Evolutionary conservation across 2,797 vertebrate genomes (phyloP), one percentile per base, ranked within the genome.

Genomic region (Tauraco hartlaubi): DNA sequence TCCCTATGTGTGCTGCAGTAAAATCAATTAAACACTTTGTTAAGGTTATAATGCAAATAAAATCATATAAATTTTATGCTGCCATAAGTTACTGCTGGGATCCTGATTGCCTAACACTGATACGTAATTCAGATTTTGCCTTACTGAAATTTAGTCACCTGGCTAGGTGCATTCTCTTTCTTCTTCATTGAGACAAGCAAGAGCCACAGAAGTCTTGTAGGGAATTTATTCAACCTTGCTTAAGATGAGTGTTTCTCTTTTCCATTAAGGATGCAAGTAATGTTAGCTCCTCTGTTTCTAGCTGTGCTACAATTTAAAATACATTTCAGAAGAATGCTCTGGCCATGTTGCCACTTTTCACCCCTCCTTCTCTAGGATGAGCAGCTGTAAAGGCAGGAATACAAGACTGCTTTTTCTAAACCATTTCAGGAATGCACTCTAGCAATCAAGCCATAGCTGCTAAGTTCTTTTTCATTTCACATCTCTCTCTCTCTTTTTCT

Each of bases 151-250:
- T 71, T 64, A 44, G 31, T 55, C 31, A 49, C 2, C 8, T 51
- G n/a, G 2, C 16, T 48, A 9, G 9, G 37, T 61, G 4, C 16
- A 12, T 35, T 46, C 12, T 74, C 41, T 62, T 78, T 81, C 46
- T 63, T 88, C 39, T 77, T 31, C 9, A 19, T 0, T 22, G 28
- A 80, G 46, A 44, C 7, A 20, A 66, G n/a, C 15, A 49, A 74
- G 28, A 69, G n/a, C 7, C 25, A 46, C 10, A 83, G 41, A 86
- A 71, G 0, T 0, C 11, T 46, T 35, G 2, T 23, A 76, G 13
- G 15, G 26, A 73, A 13, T 68, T 73, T 62, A 51, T 85, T 66
- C 15, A 92, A 51, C 9, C 29, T 66, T 54, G 5, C 15, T 81
- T 78, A 61, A 44, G 52, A 29, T 31, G 5, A 56, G 9, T 37